Percentiles rank a stretch among this genome's conserved stretches.
Conservation (phyloP, 2,888 invertebrate genomes). For the Caenorhabditis sinica region DNA sequence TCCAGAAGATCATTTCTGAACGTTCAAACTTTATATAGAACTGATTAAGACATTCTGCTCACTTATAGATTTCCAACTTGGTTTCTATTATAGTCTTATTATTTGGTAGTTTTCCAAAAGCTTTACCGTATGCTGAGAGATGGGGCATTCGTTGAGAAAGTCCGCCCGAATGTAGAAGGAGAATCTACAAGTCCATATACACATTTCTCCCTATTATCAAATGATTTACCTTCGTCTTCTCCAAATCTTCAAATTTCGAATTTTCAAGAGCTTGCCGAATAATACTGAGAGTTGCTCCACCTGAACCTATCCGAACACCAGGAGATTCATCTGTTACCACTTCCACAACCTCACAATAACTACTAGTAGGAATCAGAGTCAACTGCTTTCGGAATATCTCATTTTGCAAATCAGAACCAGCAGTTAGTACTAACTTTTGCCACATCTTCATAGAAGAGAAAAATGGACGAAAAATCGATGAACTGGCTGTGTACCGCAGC, state of each 20-base stretch:
- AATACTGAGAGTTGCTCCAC: constrained; percentile 66
- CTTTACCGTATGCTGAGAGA: constrained; percentile 84
- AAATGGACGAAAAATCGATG: constrained; percentile 41
- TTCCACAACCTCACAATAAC: constrained; percentile 24
- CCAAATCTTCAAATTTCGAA: not conserved
- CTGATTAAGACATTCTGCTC: not conserved
- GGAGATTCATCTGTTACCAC: constrained; percentile 58
- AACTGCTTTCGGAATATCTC: constrained; percentile 49
- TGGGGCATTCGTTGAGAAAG: constrained; percentile 85
- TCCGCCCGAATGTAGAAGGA: constrained; percentile 85
- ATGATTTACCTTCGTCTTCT: constrained; percentile 8
- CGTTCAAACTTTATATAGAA: not conserved
- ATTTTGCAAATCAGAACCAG: constrained; percentile 66
- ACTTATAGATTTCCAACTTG: constrained; percentile 84
- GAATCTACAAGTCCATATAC: constrained; percentile 66
- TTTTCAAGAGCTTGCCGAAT: constrained; percentile 41
- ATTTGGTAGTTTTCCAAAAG: constrained; percentile 84
- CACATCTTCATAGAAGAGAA: constrained; percentile 62
- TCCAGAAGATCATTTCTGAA: constrained; percentile 75
- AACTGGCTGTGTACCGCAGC: constrained; percentile 3
- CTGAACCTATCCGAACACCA: constrained; percentile 62
- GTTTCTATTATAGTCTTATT: constrained; percentile 83
- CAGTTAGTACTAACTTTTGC: constrained; percentile 69
- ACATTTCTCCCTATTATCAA: not conserved
- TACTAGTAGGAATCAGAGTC: not conserved